Evolutionary conservation across 2,113 vertebrate species (phyloP), one percentile per base, ranked within the genome.

Genomic region (Serilophus lunatus): DNA sequence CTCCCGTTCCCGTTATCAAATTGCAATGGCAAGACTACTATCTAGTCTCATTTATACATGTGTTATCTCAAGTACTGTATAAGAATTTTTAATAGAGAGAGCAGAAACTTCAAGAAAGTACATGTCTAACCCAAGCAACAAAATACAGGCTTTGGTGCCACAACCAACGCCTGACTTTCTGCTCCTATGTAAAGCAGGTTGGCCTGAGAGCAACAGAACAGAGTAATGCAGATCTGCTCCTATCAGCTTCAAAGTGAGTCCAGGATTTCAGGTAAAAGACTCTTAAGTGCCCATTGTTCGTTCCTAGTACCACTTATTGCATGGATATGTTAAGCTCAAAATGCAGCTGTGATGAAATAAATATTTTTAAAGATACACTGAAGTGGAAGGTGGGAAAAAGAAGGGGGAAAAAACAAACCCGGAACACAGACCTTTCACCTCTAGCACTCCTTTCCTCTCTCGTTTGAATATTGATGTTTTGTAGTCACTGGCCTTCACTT

Each of bases 291-390:
- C 59, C 60, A 82, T 63, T 75, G 81, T 78, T 95, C 86, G 86
- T 84, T 82, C 69, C 84, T 84, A 95, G 42, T 36, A 71, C 59
- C 72, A 44, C 57, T 87, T 91, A 87, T 90, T 91, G 94, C 82
- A 82, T 28, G 82, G 66, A 59, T 35, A 14, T 33, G 26, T 68
- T 82, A 42, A 54, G 40, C 56, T 89, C 50, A 79, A 38, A 86
- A 87, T 9, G 35, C 20, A 71, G 29, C 33, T 54, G 18, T 10
- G 33, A 24, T 25, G 35, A 94, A 84, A 86, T 54, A 92, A 86
- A 82, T 92, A 81, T 31, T 65, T 83, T 88, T 88, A 89, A 84
- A 75, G 49, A 85, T 10, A 87, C 22, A 60, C 20, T 47, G 18
- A 90, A 86, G 6, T 31, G 25, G 60, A 77, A 76, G 31, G 71